A percentile compares a stretch with the other conserved stretches of the same genome.
Evolutionary conservation across 1,140 invertebrate species (phyloP).

Genomic region (Zaprionus vittiger): DNA sequence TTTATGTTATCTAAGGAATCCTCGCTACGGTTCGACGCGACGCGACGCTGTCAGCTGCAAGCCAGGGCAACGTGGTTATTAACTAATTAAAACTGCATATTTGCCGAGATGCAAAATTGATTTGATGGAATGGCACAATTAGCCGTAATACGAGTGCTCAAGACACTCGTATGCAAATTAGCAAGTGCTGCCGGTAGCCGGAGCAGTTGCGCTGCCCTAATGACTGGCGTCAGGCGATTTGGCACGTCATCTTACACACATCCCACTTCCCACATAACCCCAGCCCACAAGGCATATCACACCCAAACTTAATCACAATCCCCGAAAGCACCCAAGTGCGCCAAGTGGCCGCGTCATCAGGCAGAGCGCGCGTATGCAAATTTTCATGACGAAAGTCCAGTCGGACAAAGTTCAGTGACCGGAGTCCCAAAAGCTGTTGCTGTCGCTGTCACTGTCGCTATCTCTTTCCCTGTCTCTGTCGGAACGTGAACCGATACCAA

Average conservation of each 20-base stretch:
- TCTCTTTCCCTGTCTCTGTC: not conserved
- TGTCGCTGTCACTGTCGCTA: not conserved
- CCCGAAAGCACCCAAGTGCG: conserved; percentile 25
- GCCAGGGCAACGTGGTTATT: conserved; percentile 58
- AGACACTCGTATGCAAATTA: conserved; percentile 22
- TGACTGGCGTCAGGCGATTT: conserved; percentile 14
- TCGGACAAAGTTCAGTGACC: conserved; percentile 80
- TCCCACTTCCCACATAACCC: conserved; percentile 6
- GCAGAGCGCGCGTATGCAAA: conserved; percentile 57
- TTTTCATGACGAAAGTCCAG: conserved; percentile 77
- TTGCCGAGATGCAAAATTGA: conserved; percentile 71
- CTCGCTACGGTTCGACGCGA: conserved; percentile 44
- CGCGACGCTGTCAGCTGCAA: conserved; percentile 68
- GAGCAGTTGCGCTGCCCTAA: conserved; percentile 13
- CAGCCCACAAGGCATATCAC: conserved; percentile 2
- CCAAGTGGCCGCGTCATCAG: conserved; percentile 53
- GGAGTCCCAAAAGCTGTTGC: conserved; percentile 28
- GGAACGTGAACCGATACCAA: conserved; percentile 46
- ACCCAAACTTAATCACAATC: conserved; percentile 20
- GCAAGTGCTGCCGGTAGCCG: conserved; percentile 1
- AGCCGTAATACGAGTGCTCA: conserved; percentile 35
- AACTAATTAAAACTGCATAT: conserved; percentile 82
- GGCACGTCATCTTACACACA: conserved; percentile 29
- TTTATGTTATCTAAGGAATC: conserved; percentile 68
- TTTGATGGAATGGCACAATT: conserved; percentile 52